Evolutionary conservation across 2,888 invertebrate genomes (phyloP).

Genomic region (Cheiracanthium punctorium): DNA sequence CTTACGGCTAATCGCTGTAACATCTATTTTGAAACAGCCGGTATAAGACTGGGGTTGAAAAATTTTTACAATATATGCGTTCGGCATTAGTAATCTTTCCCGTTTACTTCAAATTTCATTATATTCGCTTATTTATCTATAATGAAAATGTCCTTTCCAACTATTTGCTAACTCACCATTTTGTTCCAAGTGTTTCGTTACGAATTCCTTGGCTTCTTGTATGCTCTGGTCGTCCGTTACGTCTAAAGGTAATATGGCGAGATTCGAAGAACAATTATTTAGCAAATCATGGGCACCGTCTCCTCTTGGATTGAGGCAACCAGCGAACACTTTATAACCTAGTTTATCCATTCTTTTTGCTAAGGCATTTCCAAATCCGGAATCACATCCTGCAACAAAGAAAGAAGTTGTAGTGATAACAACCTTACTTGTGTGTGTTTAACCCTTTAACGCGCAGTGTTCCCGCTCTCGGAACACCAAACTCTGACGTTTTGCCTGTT

Average conservation of each 20-base stretch:
- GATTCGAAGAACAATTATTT: conserved; percentile 69
- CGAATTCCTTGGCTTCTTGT: conserved; percentile 73
- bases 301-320: conserved; percentile 73
- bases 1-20: too few species aligned
- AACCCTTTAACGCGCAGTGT: too few species aligned
- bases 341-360: conserved; percentile 73
- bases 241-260: conserved; percentile 75
- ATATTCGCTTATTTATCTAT: too few species aligned
- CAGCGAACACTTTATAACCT: conserved; percentile 75
- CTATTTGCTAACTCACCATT: not conserved
- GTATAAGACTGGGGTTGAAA: too few species aligned
- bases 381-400: conserved; percentile 73
- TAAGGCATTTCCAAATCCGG: conserved; percentile 75
- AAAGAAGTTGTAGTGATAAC: not conserved
- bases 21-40: too few species aligned
- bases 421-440: too few species aligned
- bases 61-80: too few species aligned
- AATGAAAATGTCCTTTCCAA: too few species aligned
- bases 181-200: conserved; percentile 32
- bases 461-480: too few species aligned
- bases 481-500: too few species aligned
- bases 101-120: too few species aligned
- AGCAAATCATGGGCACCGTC: conserved; percentile 72
- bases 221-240: conserved; percentile 76
- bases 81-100: too few species aligned